Evolutionary conservation across 2,797 vertebrate genomes (phyloP).

Genomic region (Antrozous pallidus): DNA sequence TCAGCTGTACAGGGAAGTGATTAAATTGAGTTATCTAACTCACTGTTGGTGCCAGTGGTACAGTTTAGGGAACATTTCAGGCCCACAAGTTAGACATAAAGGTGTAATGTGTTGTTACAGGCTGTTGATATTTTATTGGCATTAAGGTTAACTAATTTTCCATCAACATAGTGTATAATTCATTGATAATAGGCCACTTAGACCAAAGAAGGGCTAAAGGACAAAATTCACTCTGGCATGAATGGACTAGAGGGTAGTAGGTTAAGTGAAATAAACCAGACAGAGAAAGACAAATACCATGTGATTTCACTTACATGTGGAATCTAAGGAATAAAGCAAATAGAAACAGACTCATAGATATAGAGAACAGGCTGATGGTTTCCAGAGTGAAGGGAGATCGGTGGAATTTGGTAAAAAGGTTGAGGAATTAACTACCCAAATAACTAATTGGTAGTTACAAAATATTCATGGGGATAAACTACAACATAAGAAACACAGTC

Average conservation of each 20-base stretch:
- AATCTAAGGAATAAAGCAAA: not conserved
- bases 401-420: not conserved
- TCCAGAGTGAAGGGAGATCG: not conserved
- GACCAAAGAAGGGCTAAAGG: not conserved
- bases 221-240: not conserved
- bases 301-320: not conserved
- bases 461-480: not conserved
- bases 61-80: not conserved
- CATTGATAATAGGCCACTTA: not conserved
- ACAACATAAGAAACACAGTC: not conserved
- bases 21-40: not conserved
- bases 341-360: not conserved
- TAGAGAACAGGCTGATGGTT: not conserved
- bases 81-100: not conserved
- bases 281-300: not conserved
- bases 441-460: not conserved
- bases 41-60: not conserved
- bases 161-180: not conserved
- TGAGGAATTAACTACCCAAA: not conserved
- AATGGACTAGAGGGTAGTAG: not conserved
- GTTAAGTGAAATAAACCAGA: not conserved
- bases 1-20: not conserved
- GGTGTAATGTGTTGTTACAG: not conserved
- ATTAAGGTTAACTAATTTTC: not conserved
- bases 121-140: slow-evolving; percentile 2